Base-by-base conservation (phyloP, 2,888 invertebrate genomes). In the Ptychoptera albimana region DNA sequence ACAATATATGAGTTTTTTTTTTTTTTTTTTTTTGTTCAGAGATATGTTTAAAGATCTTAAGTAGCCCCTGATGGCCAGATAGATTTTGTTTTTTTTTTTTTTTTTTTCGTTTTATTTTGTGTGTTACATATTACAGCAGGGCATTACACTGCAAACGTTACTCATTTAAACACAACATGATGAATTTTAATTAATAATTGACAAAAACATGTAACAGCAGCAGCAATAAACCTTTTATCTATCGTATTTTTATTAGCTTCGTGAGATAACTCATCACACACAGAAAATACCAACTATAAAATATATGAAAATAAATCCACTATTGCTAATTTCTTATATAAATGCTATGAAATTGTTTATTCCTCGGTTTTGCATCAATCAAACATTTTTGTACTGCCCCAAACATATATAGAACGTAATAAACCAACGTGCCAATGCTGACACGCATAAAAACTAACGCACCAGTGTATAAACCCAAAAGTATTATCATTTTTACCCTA, bases 11-110 rank as follows among this genome's bases (percentile, higher is more conserved):
- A 15, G 38, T 9, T 14, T 32, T 7, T 40, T 11, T 32, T 9
- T 32, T 3, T 32, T 11, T 32, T 8, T 11, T 8, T 8, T 39
- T 2, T 37, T 31, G 29, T 9, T 12, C 6, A 11, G 32, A 32
- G n/a, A 14, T 11, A 32, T 31, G 30, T 10, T 40, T 14, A 30
- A 37, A 23, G 15, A 16, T 16, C 15, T 32, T 13, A 14, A 32
- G 40, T 40, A 40, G 40, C 40, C 40, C 32, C 40, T 31, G 32
- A 32, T 40, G 40, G 40, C 31, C 31, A 14, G 14, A 40, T 40
- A 30, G 40, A 40, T 40, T 40, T 40, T 7, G 30, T 30, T 8
- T n/a, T n/a, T n/a, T n/a, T 23, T 23, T 5, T 23, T 23, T 23
- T 5, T 23, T 23, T 23, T 23, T 23, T 23, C 23, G 3, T 5